A percentile compares a stretch with the other conserved stretches of the same genome.
Conservation (phyloP, 2,113 vertebrate species). For the Martes martes region DNA sequence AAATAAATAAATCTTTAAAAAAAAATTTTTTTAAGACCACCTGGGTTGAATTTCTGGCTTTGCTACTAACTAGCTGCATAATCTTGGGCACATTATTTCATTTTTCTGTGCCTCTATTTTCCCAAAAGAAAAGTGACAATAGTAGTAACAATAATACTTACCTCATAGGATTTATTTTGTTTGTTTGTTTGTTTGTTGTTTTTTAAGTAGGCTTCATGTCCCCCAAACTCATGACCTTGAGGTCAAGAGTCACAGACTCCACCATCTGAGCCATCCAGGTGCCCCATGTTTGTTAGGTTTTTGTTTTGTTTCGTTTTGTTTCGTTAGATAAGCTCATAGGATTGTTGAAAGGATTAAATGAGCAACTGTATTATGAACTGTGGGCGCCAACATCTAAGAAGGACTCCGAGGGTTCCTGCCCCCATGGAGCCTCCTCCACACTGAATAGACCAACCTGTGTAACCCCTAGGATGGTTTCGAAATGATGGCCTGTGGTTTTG, state of each 20-base stretch:
- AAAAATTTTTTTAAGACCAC: neutral
- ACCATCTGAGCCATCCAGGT: neutral
- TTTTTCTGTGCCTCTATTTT: neutral
- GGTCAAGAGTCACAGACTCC: neutral
- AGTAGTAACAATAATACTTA: neutral
- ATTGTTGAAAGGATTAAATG: neutral
- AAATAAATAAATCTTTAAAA: neutral
- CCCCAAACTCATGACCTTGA: neutral
- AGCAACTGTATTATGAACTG: neutral
- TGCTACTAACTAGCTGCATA: neutral
- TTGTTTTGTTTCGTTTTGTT: neutral
- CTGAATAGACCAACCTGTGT: neutral
- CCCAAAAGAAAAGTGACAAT: neutral
- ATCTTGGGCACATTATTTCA: neutral
- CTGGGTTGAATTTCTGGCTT: neutral
- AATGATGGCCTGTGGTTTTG: neutral
- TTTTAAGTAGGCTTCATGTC: neutral
- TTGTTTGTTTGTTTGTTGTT: neutral
- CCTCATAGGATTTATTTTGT: neutral
- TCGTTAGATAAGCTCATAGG: neutral
- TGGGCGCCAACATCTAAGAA: neutral
- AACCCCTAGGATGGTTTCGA: neutral
- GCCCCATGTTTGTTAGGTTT: neutral
- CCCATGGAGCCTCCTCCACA: fast-evolving
- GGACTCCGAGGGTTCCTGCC: too few relatives aligned